Base-by-base conservation (phyloP, 2,888 invertebrate species). In the Tetheella fluctuosa region DNA sequence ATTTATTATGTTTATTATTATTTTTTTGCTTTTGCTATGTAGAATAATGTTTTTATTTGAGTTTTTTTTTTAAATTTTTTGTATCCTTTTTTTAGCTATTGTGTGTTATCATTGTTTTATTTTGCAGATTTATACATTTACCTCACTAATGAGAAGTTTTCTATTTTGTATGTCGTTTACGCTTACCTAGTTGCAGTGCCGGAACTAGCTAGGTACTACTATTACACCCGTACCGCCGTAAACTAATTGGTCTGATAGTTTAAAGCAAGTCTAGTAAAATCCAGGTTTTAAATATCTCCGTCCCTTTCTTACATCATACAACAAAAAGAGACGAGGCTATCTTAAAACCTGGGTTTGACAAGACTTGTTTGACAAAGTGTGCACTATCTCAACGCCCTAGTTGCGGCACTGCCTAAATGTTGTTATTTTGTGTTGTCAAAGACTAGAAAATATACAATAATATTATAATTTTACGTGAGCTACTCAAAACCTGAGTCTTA, bases 1-100 rank as follows among this genome's bases (percentile, higher is more conserved):
- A 37, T 37, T 37, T 37, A 37, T 37, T 37, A 37, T 37, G 37
- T 37, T 37, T 37, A 37, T n/a, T n/a, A n/a, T n/a, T n/a, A n/a
- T 4, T 34, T 39, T 39, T 39, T 39, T 39, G 39, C 39, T 39
- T 39, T 39, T n/a, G 39, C 39, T 39, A 37, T 6, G 37, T 37
- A 39, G 39, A 39, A 1, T 39, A 39, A 39, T 34, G 34, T 13
- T 34, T 13, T 34, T 1, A 34, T 34, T 1, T 34, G 1, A 13
- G 1, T 34, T 12, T 34, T 34, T 1, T 1, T 12, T 34, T 13
- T 34, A 30, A 30, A 7, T 6, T 39, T 39, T 39, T 39, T 39
- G 10, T 39, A 1, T 13, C 2, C 1, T 2, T 37, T 37, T 4
- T 13, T n/a, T n/a, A n/a, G n/a, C n/a, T n/a, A n/a, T n/a, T n/a